A percentile compares a stretch with the other conserved stretches of the same genome.
Conservation (phyloP, 1,140 invertebrate species). For the Drosophila bipectinata region DNA sequence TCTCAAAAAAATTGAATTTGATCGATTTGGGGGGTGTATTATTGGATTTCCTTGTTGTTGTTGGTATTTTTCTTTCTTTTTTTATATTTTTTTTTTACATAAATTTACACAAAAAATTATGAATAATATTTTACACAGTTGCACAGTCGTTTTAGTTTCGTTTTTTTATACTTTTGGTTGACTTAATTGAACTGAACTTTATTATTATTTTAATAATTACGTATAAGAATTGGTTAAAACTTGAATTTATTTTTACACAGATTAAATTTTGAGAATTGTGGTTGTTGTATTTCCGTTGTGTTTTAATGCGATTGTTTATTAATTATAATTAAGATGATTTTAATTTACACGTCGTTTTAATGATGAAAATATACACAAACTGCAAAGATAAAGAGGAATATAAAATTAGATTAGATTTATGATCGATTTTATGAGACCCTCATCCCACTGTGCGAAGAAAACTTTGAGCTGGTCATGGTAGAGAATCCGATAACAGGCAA, state of each 20-base stretch:
- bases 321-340: constrained; percentile 79
- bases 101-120: constrained; percentile 78
- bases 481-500: constrained; percentile 49
- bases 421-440: neutral
- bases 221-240: constrained; percentile 63
- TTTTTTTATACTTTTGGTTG: constrained; percentile 5
- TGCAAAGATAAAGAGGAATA: constrained; percentile 54
- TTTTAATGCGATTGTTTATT: constrained; percentile 57
- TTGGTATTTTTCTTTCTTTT: constrained; percentile 16
- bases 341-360: constrained; percentile 80
- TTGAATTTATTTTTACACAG: constrained; percentile 62
- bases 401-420: constrained; percentile 3
- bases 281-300: constrained; percentile 7
- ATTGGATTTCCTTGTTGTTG: constrained; percentile 15
- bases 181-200: constrained; percentile 54
- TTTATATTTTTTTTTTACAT: constrained; percentile 61
- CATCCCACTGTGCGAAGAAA: constrained; percentile 45
- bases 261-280: constrained; percentile 46
- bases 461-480: constrained; percentile 79
- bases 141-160: constrained; percentile 25
- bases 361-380: constrained; percentile 83
- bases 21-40: constrained; percentile 35
- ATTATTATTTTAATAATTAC: constrained; percentile 53
- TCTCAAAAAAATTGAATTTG: constrained; percentile 35
- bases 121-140: constrained; percentile 78